Evolutionary conservation across 1,140 invertebrate genomes (phyloP).

Genomic region (Cydia splendana): DNA sequence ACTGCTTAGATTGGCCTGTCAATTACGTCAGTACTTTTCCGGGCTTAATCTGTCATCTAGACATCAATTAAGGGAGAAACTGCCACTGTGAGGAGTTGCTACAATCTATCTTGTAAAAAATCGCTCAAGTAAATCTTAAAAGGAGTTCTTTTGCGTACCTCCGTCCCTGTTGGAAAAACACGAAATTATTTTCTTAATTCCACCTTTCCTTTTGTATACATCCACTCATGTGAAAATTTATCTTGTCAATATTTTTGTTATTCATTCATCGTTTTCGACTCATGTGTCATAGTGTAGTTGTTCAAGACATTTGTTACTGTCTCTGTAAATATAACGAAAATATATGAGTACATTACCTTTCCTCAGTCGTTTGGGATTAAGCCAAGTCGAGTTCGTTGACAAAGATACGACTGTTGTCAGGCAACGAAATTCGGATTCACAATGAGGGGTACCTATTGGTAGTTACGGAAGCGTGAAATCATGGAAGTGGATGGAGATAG

Average conservation of each 20-base stretch:
- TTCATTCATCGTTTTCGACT: conserved; percentile 38
- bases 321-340: conserved; percentile 58
- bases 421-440: conserved; percentile 51
- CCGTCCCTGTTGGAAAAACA: conserved; percentile 12
- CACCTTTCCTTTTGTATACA: conserved; percentile 22
- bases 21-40: conserved; percentile 70
- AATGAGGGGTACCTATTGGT: conserved; percentile 49
- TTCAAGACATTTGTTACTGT: conserved; percentile 53
- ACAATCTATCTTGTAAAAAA: conserved; percentile 64
- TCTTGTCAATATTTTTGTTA: conserved; percentile 39
- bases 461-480: conserved; percentile 52
- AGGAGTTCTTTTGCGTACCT: conserved; percentile 35
- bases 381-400: conserved; percentile 62
- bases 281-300: conserved; percentile 37
- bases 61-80: conserved; percentile 71
- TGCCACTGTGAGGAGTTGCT: conserved; percentile 53
- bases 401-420: conserved; percentile 60
- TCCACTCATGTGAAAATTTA: not conserved
- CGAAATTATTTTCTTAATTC: conserved; percentile 20
- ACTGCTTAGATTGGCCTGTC: conserved; percentile 70
- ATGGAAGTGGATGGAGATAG: conserved; percentile 32
- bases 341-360: conserved; percentile 65
- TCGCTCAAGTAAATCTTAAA: conserved; percentile 39
- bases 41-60: conserved; percentile 73
- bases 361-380: conserved; percentile 61